phyloP scores from a whole-genome alignment of 2,113 vertebrate genomes.

The Antechinus stuartii region DNA sequence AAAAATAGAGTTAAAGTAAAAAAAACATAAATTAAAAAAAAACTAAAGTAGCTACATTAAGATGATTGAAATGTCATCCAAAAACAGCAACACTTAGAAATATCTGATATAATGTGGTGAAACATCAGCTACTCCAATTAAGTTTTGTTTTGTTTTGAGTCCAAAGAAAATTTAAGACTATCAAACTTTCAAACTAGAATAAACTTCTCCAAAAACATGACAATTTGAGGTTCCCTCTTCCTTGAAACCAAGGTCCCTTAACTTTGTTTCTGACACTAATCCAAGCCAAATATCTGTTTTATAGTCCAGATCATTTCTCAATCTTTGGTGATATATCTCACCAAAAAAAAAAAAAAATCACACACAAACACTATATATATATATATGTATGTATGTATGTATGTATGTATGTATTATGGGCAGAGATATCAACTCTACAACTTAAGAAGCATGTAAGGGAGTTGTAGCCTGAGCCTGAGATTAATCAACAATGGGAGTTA shows the following conservation, averaged over 20 bases:
- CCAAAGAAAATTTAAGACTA: not conserved
- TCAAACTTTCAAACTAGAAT: not conserved
- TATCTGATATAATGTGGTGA: not conserved
- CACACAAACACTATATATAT: not conserved
- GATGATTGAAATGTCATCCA: not conserved
- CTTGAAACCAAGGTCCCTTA: not conserved
- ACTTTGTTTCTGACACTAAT: not conserved
- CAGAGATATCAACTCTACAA: not conserved
- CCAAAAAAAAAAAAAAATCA: conserved; percentile 17
- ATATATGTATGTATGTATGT: not conserved
- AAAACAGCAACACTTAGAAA: not conserved
- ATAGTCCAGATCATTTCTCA: not conserved
- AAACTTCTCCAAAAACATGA: not conserved
- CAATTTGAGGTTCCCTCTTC: not conserved
- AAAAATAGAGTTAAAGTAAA: not conserved
- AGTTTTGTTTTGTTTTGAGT: not conserved
- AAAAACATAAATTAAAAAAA: not conserved
- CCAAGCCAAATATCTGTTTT: not conserved
- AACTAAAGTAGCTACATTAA: not conserved
- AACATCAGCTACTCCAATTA: too few relatives aligned
- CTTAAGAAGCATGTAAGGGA: not conserved
- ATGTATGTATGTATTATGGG: not conserved
- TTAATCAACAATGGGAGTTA: not conserved
- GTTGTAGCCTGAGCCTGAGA: not conserved
- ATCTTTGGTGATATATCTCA: not conserved